These are phyloP conservation scores for Illadopsis cleaveri DNA, from an alignment of 2,113 vertebrate species.

Conservation along the genomic window DNA sequence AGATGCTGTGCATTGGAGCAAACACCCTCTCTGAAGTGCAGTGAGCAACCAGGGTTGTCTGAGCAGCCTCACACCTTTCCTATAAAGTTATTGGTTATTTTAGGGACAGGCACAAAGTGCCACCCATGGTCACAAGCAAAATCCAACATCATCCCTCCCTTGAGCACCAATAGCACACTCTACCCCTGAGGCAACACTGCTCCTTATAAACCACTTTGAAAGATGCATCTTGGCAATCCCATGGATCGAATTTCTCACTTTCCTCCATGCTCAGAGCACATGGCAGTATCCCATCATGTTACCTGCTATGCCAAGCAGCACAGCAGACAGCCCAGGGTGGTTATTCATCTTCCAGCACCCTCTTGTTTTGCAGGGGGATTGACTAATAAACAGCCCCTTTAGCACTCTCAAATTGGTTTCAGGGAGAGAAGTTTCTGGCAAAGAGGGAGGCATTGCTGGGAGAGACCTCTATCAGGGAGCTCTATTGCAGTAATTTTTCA, in stretches of 20 bases:
- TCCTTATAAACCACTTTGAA: neutral
- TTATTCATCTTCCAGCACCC: neutral
- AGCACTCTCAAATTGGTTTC: neutral
- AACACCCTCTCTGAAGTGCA: neutral
- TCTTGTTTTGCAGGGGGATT: neutral
- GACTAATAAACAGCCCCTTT: neutral
- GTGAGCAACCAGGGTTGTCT: neutral
- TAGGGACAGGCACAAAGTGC: neutral
- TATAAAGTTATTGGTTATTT: fast-evolving
- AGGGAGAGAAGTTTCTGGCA: neutral
- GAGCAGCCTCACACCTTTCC: neutral
- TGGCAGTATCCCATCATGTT: neutral
- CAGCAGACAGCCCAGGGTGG: neutral
- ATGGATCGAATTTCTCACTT: neutral
- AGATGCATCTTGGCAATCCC: neutral
- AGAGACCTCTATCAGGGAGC: constrained; percentile 19
- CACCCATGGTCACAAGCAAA: neutral
- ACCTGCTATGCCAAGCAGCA: neutral
- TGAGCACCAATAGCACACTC: neutral
- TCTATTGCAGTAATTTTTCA: constrained; percentile 63
- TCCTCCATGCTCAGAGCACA: neutral
- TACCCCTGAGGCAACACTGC: fast-evolving
- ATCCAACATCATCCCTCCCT: neutral
- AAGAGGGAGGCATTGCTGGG: neutral
- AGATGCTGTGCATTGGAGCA: too few relatives aligned